These are phyloP conservation scores for Aotus griseimembra DNA, from an alignment of 2,797 vertebrate genomes.

Conservation along the genomic window DNA sequence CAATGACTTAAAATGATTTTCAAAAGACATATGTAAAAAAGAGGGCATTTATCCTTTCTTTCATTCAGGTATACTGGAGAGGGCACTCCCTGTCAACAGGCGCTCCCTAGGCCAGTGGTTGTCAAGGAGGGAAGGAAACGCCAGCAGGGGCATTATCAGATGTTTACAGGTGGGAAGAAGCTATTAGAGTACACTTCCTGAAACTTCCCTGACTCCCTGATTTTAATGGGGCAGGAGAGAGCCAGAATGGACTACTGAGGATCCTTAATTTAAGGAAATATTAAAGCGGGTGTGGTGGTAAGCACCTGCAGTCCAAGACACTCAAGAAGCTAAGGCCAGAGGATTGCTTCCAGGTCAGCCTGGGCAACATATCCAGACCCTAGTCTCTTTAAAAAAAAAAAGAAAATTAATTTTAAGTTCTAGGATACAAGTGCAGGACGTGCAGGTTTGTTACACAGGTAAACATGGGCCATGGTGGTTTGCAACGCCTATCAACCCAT, in stretches of 20 bases:
- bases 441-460: no score
- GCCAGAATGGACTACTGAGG: not conserved
- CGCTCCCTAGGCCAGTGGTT: not conserved
- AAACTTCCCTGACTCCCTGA: not conserved
- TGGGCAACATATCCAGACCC: no score
- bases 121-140: no score
- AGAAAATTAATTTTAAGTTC: no score
- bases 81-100: not conserved
- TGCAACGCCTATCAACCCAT: no score
- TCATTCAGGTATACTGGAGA: not conserved
- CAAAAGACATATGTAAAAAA: not conserved
- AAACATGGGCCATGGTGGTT: no score
- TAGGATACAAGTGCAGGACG: no score
- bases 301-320: no score
- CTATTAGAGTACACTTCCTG: not conserved
- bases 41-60: not conserved
- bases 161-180: not conserved
- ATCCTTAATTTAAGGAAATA: not conserved
- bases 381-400: no score
- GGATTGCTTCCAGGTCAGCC: no score
- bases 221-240: not conserved
- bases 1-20: not conserved
- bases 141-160: not conserved
- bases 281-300: not conserved
- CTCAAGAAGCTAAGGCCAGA: no score